Base-by-base conservation (phyloP, 2,797 vertebrate species). In the Manis pentadactyla region DNA sequence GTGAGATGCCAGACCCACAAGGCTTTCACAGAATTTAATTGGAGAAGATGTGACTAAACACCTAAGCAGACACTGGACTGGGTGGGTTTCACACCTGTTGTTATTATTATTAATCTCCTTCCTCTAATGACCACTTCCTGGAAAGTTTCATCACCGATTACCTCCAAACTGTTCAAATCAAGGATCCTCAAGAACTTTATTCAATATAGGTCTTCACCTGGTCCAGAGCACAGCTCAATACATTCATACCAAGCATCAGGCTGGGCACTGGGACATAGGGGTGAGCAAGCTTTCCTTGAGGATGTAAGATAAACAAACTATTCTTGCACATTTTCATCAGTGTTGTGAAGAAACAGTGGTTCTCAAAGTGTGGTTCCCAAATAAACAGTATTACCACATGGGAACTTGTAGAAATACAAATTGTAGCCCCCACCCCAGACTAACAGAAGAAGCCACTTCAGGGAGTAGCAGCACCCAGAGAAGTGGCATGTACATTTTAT, bases 21-120 rank as follows among this genome's bases (percentile, higher is more conserved):
- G 55, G 27, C 37, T 89, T 97, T 85, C 90, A 61, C 39, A 90
- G 64, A 53, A 91, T 90, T 96, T 97, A 93, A 91, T 25, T 79
- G 81, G 61, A 93, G 55, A 95, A 75, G 53, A 77, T 87, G 42
- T 79, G 84, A 91, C 51, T 68, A 71, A 89, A 87, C 37, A 90
- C 37, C 21, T 49, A 63, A 49, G 39, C 57, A 64, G 25, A 68
- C 53, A 57, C 37, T 57, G 31, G 55, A 59, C 23, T 39, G 4
- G 31, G 4, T 39, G 23, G 51, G 31, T 31, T 9, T 79, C 77
- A 34, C 17, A 87, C 23, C 66, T 74, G 37, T 83, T 75, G 49
- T 93, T 81, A 42, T 29, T 87, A 18, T 63, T 87, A 79, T 66
- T 55, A 96, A 90, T 68, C 46, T 82, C 61, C 34, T 78, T 37